Conservation (phyloP, 2,797 vertebrate genomes). For the Chloroceryle amazona region DNA sequence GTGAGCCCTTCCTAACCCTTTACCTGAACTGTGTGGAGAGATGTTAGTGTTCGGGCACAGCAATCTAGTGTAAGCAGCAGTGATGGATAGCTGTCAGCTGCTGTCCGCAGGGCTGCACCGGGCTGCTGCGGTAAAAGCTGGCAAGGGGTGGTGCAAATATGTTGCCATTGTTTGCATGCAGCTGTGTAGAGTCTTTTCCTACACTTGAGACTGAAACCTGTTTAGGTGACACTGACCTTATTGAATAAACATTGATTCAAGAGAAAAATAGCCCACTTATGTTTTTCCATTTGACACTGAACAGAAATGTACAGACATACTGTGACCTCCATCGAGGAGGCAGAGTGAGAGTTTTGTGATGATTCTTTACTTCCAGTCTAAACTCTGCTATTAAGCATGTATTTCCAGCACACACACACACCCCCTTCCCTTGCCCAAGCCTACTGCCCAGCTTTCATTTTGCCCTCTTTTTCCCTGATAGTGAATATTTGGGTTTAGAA, state of each 20-base stretch:
- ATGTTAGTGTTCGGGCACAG: accelerated
- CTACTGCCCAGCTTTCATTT: background rate
- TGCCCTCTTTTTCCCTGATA: background rate
- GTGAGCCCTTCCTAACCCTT: background rate
- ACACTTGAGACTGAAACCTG: background rate
- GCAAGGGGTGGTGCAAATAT: background rate
- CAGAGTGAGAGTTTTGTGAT: background rate
- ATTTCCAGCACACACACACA: background rate
- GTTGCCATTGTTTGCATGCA: background rate
- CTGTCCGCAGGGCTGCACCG: background rate
- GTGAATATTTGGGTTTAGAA: background rate
- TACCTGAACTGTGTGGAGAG: background rate
- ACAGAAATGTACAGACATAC: background rate
- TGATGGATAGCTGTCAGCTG: background rate
- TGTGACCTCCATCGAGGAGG: background rate
- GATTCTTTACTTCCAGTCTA: background rate
- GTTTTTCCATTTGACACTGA: background rate
- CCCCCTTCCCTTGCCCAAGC: background rate
- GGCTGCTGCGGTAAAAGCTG: background rate
- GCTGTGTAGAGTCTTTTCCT: background rate
- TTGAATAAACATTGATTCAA: background rate
- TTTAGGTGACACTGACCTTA: slow-evolving; percentile 19
- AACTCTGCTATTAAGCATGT: background rate
- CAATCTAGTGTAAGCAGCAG: background rate
- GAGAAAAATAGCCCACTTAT: background rate